Conservation (phyloP, 2,797 vertebrate species). For the Buceros bicornis region DNA sequence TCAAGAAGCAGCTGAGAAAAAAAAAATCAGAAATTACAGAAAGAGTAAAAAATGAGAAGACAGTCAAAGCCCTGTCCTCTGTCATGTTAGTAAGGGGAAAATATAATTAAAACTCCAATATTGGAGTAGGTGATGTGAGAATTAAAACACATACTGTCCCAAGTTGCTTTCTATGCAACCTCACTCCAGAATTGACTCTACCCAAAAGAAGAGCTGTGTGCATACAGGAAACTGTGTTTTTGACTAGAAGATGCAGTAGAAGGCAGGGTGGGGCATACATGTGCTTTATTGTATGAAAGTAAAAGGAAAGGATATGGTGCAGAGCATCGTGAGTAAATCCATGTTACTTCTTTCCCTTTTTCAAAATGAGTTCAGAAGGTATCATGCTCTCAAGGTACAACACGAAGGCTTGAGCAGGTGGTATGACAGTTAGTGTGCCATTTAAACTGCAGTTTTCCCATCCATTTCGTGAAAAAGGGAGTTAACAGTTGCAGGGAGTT, state of each 20-base stretch:
- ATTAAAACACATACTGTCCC: neutral
- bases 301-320: neutral
- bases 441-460: neutral
- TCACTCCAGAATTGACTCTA: slow-evolving; percentile 9
- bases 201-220: neutral
- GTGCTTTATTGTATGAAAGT: slow-evolving; percentile 14
- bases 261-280: slow-evolving; percentile 64
- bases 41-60: neutral
- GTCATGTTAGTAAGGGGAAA: neutral
- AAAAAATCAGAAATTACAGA: neutral
- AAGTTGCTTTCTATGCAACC: neutral
- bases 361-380: neutral
- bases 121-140: neutral
- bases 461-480: neutral
- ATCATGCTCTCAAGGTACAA: neutral
- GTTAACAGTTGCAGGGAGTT: neutral
- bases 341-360: neutral
- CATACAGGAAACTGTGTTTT: slow-evolving; percentile 77
- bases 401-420: neutral
- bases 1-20: neutral
- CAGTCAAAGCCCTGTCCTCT: neutral
- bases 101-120: neutral
- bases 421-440: neutral
- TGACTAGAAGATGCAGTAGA: slow-evolving; percentile 56
- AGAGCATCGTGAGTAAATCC: neutral